phyloP scores from a whole-genome alignment of 2,113 vertebrate species.

The Probosciger aterrimus region DNA sequence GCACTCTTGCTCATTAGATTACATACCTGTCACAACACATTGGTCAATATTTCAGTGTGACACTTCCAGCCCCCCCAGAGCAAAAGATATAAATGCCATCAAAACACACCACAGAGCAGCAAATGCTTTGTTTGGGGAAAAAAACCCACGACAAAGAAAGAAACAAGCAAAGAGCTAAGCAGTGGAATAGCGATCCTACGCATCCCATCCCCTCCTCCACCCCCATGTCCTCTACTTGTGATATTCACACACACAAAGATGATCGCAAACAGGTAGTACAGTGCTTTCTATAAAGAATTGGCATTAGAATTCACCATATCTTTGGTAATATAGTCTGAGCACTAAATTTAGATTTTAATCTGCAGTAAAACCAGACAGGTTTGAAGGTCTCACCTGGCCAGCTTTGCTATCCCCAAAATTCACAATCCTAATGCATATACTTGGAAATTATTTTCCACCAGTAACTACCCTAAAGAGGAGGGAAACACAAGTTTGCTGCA shows the following conservation, averaged over 20 bases:
- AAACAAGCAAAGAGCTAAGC: accelerated
- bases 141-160: neutral
- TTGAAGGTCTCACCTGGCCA: neutral
- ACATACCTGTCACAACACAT: neutral
- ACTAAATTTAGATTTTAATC: neutral
- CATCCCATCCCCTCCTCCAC: neutral
- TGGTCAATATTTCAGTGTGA: neutral
- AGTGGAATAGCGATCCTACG: neutral
- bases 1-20: neutral
- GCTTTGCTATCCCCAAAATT: neutral
- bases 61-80: neutral
- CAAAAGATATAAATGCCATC: neutral
- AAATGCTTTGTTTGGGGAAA: neutral
- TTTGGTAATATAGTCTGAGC: neutral
- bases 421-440: neutral
- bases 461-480: neutral
- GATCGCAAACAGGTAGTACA: neutral
- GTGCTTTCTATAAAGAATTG: neutral
- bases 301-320: accelerated
- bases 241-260: neutral
- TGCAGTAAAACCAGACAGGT: neutral
- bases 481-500: neutral
- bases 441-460: neutral
- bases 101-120: neutral
- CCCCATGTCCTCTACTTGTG: accelerated